Evolutionary conservation across 1,140 invertebrate species (phyloP), one percentile per base, ranked within the genome.

Genomic region (Andricus grossulariae): DNA sequence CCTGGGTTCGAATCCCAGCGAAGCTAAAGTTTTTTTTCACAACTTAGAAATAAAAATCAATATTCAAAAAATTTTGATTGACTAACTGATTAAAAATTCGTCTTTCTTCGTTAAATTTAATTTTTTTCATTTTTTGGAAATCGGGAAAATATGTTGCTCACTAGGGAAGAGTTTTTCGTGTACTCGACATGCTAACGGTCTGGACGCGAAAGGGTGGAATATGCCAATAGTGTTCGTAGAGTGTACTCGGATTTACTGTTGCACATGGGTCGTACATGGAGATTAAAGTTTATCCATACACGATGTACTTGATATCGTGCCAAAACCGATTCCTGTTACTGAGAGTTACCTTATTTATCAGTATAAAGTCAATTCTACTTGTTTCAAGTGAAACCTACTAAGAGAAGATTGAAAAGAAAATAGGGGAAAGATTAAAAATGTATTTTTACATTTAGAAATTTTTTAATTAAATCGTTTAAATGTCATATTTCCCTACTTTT

Each of bases 241-340:
- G 32, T 66, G 60, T 66, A 66, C 60, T 15, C 60, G 32, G 39
- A 66, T 66, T 66, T 66, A 66, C 60, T 66, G 60, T 66, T 66
- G 60, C 60, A 66, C 25, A 66, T 66, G 60, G 60, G 60, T 66
- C 60, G 60, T 66, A 66, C 60, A 66, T 66, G 60, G 60, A 66
- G 60, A 66, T 66, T 66, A 66, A 66, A 66, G 60, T 66, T 66
- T 66, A 66, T 66, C 60, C 25, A 66, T 66, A 66, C 60, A 66
- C 60, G 60, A 66, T 66, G 60, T 66, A 66, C 60, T 66, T 66
- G 60, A 66, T 66, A 66, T 66, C 60, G 60, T 66, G 60, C 60
- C 60, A 66, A 66, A 66, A 66, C 60, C 60, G 32, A 66, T 66
- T 66, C 60, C 60, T 66, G 60, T 66, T 66, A 66, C 60, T 66